Conservation (phyloP, 2,797 vertebrate species). For the Adrianichthys oophorus region DNA sequence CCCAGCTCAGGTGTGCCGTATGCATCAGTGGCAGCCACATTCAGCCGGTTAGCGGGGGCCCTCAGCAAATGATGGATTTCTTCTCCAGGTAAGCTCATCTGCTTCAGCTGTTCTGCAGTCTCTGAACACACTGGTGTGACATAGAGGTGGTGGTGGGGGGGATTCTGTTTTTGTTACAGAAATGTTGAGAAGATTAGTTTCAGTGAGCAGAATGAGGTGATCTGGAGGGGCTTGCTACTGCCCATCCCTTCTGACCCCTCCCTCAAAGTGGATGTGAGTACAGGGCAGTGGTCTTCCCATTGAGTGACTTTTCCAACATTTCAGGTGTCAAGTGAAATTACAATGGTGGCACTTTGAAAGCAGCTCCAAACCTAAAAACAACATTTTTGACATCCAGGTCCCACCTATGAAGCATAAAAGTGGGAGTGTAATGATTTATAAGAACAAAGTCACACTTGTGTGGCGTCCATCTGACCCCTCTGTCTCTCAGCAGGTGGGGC, state of each 20-base stretch:
- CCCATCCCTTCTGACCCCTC: slow-evolving; percentile 64
- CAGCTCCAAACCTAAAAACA: too few relatives aligned
- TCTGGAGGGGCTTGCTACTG: slow-evolving; percentile 64
- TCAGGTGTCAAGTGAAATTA: neutral
- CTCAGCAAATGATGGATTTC: slow-evolving; percentile 44
- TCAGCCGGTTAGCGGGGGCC: slow-evolving; percentile 41
- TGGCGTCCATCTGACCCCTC: neutral
- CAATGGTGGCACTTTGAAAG: neutral
- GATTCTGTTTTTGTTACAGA: slow-evolving; percentile 25
- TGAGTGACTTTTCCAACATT: neutral
- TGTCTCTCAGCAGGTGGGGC: slow-evolving; percentile 62
- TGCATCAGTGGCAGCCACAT: slow-evolving; percentile 73
- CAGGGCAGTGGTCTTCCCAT: neutral
- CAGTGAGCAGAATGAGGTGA: slow-evolving; percentile 52
- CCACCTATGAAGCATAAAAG: too few relatives aligned
- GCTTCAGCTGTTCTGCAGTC: neutral
- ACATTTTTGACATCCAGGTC: too few relatives aligned
- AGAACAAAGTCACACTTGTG: neutral
- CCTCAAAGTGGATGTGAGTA: slow-evolving; percentile 71
- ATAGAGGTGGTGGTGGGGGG: too few relatives aligned
- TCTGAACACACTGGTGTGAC: neutral
- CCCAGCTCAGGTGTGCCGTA: slow-evolving; percentile 70
- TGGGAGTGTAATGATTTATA: neutral
- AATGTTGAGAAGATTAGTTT: slow-evolving; percentile 36
- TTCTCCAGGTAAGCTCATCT: slow-evolving; percentile 41